These are phyloP conservation scores for Dicentrarchus labrax DNA, from an alignment of 2,113 vertebrate genomes.

Conservation along the genomic window DNA sequence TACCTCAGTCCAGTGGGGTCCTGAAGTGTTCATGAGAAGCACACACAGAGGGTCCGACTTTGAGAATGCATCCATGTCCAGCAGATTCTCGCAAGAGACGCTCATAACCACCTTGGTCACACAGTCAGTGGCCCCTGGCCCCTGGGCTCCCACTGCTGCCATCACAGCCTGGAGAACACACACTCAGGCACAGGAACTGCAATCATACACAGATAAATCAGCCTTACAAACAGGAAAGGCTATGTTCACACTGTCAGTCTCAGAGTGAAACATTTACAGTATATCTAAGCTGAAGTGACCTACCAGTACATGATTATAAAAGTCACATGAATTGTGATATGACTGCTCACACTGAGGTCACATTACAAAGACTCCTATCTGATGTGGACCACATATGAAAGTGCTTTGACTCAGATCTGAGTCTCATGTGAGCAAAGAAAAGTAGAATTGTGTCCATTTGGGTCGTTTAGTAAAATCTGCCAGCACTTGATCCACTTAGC, in stretches of 20 bases:
- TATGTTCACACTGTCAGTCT: too few relatives aligned
- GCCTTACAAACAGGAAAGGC: not conserved
- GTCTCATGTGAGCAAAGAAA: too few relatives aligned
- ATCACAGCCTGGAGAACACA: conserved; percentile 37
- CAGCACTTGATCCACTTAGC: not conserved
- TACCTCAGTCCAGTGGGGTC: conserved; percentile 75
- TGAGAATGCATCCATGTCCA: conserved; percentile 91
- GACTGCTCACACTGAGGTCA: too few relatives aligned
- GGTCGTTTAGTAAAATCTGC: not conserved
- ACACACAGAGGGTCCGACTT: conserved; percentile 93
- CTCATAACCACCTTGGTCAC: conserved; percentile 89
- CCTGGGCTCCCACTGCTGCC: conserved; percentile 46
- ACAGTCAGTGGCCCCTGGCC: conserved; percentile 80
- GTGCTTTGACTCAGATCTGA: too few relatives aligned
- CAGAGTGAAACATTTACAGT: too few relatives aligned
- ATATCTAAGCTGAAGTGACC: too few relatives aligned
- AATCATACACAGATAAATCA: conserved; percentile 10
- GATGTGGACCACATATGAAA: too few relatives aligned
- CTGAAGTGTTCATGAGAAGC: conserved; percentile 77
- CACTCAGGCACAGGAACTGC: conserved; percentile 11
- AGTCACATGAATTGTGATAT: too few relatives aligned
- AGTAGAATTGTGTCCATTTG: not conserved
- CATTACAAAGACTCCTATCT: too few relatives aligned
- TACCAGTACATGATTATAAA: too few relatives aligned
- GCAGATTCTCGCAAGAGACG: conserved; percentile 89